Conservation (phyloP, 2,888 invertebrate genomes). For the Steinernema scapterisci region DNA sequence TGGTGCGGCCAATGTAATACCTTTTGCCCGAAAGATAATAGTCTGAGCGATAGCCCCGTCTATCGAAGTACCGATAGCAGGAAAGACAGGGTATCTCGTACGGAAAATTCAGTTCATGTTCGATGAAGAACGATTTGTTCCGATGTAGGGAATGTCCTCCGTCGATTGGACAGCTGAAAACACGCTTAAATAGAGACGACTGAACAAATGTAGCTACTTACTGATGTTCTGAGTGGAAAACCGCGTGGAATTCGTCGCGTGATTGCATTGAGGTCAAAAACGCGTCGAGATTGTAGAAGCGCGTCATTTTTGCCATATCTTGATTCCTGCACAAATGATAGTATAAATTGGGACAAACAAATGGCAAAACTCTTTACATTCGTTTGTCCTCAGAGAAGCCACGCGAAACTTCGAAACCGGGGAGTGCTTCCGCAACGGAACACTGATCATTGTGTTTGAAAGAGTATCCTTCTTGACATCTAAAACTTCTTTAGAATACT, state of each 20-base stretch:
- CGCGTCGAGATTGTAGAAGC: constrained; percentile 10
- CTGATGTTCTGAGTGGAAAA: background rate
- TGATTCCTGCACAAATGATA: background rate
- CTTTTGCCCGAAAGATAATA: background rate
- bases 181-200: background rate
- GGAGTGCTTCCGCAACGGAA: too few relatives aligned
- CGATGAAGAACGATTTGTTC: background rate
- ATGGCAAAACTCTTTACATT: too few relatives aligned
- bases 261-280: constrained; percentile 14
- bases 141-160: too few relatives aligned
- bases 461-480: too few relatives aligned
- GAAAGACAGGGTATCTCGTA: constrained; percentile 7
- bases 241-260: background rate
- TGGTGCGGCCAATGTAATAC: background rate
- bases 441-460: too few relatives aligned
- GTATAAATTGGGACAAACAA: too few relatives aligned
- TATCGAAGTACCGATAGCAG: constrained; percentile 1
- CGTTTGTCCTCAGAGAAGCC: too few relatives aligned
- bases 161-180: too few relatives aligned
- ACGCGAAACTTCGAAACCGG: too few relatives aligned
- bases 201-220: background rate
- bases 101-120: constrained; percentile 4
- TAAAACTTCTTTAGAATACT: too few relatives aligned
- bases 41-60: background rate
- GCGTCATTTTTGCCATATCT: background rate